Evolutionary conservation across 30 jellyfish, hydroid and myxozoan genomes (phyloP), one percentile per base, ranked within the genome.

Genomic region (Turritopsis rubra): DNA sequence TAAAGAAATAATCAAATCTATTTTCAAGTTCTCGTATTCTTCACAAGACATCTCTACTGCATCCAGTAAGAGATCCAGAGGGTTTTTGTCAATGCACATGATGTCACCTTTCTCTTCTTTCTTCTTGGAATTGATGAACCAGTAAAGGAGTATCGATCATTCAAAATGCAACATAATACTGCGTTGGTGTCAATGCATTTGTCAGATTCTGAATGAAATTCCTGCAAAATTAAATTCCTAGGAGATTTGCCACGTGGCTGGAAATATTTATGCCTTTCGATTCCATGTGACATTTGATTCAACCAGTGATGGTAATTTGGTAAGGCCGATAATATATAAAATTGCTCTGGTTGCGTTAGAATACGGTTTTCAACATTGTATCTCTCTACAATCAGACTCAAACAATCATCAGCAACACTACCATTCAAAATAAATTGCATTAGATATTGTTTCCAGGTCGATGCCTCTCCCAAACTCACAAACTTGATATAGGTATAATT

Each of bases 291-390:
- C 4, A 17, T 21, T 21, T 66, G 76, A 3, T 1, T 21, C 29
- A 66, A 66, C 76, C 76, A 66, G 17, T 66, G 29, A 66, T 66
- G 76, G 17, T 66, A 66, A 66, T 66, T 66, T 26, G 76, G 76
- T 66, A 66, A 3, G 27, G 76, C 29, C 4, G 76, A 66, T 17
- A 66, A 66, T 66, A 66, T 66, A 3, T 4, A 66, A 66, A 66
- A 66, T 26, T 66, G 76, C 8, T 66, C 29, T 21, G 76, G 17
- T 3, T 21, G 76, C 7, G 29, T 66, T 3, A 66, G 17, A 66
- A 3, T 66, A 21, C 8, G 29, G 27, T 21, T 4, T 7, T 66
- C 29, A 26, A 3, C 76, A 66, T 21, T 13, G 13, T 41, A 26
- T 21, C 29, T 66, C 29, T 21, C 27, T 21, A 17, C 29, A 17